Percentiles rank a stretch among this genome's conserved stretches.
Conservation (phyloP, 2,113 vertebrate species). For the Otolemur garnettii region DNA sequence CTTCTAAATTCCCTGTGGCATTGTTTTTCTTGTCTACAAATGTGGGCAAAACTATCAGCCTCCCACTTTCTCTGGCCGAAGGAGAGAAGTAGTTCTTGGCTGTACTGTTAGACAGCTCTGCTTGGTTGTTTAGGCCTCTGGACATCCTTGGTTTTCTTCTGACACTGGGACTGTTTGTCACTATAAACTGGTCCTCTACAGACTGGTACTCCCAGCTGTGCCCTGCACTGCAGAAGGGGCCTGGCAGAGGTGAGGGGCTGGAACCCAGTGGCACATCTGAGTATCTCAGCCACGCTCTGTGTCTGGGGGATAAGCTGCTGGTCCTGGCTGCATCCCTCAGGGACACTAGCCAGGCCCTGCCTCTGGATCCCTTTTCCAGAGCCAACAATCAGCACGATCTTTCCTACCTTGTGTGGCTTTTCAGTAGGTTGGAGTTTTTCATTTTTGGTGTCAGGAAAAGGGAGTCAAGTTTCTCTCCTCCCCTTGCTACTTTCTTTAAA, state of each 20-base stretch:
- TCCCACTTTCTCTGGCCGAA: neutral
- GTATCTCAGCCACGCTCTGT: neutral
- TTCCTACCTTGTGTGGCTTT: neutral
- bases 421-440: neutral
- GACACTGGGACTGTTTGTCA: neutral
- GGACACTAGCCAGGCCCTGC: neutral
- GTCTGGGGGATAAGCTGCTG: neutral
- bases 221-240: accelerated
- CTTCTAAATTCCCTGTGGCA: neutral
- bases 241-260: neutral
- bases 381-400: neutral
- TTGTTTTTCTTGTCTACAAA: neutral
- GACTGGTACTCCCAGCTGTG: neutral
- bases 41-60: neutral
- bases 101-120: accelerated
- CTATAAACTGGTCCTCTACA: neutral
- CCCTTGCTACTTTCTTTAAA: neutral
- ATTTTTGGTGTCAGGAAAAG: neutral
- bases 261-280: neutral
- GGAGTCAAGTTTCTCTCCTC: neutral
- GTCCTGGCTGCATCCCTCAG: neutral
- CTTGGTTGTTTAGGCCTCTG: neutral
- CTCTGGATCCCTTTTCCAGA: neutral
- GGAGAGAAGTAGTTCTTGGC: neutral
- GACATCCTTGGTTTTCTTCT: neutral